These are phyloP conservation scores for Cariama cristata DNA, from an alignment of 2,113 vertebrate species.

Conservation along the genomic window DNA sequence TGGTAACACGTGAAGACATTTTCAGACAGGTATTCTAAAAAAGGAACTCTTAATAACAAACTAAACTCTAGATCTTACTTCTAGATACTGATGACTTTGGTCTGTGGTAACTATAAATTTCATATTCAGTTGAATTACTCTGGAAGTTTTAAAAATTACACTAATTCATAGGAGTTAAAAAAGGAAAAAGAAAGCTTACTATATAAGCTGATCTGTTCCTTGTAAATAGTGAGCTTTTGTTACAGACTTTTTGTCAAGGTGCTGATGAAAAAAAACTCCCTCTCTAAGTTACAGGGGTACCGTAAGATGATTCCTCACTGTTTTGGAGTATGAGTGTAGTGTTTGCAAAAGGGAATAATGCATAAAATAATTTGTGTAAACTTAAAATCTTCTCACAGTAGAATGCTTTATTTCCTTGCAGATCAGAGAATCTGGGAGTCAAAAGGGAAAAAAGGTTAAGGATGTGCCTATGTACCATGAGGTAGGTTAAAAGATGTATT, in stretches of 20 bases:
- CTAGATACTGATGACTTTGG: not conserved
- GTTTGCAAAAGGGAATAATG: not conserved
- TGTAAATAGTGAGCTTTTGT: not conserved
- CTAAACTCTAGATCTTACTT: not conserved
- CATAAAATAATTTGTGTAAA: not conserved
- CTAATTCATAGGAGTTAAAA: not conserved
- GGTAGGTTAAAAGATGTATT: conserved; percentile 71
- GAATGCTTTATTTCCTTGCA: conserved; percentile 66
- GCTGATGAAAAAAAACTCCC: not conserved
- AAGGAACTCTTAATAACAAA: not conserved
- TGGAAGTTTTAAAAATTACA: not conserved
- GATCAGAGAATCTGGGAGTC: conserved; percentile 79
- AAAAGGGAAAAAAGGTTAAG: conserved; percentile 78
- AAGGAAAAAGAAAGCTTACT: not conserved
- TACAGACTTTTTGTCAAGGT: not conserved
- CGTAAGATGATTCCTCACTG: not conserved
- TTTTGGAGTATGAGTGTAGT: not conserved
- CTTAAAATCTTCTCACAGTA: not conserved
- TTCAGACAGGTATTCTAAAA: conserved; percentile 79
- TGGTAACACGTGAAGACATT: conserved; percentile 73
- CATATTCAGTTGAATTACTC: not conserved
- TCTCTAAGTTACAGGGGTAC: not conserved
- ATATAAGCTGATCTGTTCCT: not conserved
- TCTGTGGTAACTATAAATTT: not conserved
- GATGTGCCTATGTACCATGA: conserved; percentile 79